Evolutionary conservation across 1,140 invertebrate genomes (phyloP), one percentile per base, ranked within the genome.

Genomic region (Solenopsis invicta): DNA sequence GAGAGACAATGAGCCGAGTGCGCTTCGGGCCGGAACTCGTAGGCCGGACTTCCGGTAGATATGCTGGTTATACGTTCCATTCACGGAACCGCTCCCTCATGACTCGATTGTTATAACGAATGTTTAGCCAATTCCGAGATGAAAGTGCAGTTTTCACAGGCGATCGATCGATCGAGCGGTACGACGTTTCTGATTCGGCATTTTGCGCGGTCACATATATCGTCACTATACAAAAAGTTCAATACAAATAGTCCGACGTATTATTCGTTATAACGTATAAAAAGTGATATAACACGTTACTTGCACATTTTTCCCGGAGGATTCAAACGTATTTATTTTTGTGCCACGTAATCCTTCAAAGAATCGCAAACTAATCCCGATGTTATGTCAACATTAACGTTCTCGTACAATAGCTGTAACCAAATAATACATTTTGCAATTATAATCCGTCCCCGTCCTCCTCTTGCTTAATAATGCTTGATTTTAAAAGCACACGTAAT

Each of bases 1-100:
- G n/a, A 52, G n/a, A 92, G 81, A 90, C 86, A 90, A 90, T 81
- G 91, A 93, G 90, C 92, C 91, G 87, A 94, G 86, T 90, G 82
- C 86, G 90, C 88, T 72, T 88, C 86, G 80, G 90, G 89, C 95
- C 93, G 95, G 95, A 95, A 95, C 95, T 94, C 93, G 95, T 95
- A 94, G 95, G 94, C 94, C 94, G 95, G 94, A 95, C 94, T 95
- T 95, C 95, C 95, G 93, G 92, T 92, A 94, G 95, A 95, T 95
- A 95, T 91, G 93, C 90, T 88, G 89, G 92, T 92, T 94, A 91
- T 93, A 92, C 88, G 87, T 92, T 87, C 89, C 90, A 94, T 94
- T 94, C 90, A 90, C 78, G 89, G 87, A 76, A 89, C 89, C 90
- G 76, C 87, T 91, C 90, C 90, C 90, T 89, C 84, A 69, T 82